These are phyloP conservation scores for Oenanthe oenanthe DNA, from an alignment of 2,113 vertebrate species.

Conservation along the genomic window DNA sequence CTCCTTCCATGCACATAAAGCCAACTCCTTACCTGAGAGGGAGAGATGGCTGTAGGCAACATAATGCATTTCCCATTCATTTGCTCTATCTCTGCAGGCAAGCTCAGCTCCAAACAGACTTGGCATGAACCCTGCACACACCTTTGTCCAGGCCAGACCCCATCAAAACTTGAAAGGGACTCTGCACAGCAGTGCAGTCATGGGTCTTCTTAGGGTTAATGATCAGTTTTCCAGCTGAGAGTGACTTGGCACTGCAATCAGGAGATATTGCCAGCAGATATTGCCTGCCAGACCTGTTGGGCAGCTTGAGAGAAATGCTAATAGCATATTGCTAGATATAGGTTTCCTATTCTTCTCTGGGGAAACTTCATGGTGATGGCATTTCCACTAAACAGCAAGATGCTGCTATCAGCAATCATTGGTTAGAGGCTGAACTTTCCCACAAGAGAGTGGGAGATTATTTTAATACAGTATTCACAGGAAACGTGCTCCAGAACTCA, in stretches of 20 bases:
- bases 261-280: constrained; percentile 3
- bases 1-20: neutral
- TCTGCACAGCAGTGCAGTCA: neutral
- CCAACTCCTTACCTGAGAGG: neutral
- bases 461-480: neutral
- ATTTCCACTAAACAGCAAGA: constrained; percentile 8
- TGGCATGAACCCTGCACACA: neutral
- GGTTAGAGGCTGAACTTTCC: constrained; percentile 20
- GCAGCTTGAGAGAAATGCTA: neutral
- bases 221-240: neutral
- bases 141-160: neutral
- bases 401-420: neutral
- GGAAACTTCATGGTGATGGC: neutral
- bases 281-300: constrained; percentile 6
- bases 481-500: constrained; percentile 27
- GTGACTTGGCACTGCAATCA: neutral
- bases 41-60: neutral
- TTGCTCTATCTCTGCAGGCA: neutral
- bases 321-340: neutral
- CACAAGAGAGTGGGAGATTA: neutral
- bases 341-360: neutral
- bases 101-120: neutral
- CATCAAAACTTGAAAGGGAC: neutral
- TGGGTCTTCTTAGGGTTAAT: neutral
- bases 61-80: neutral